Base-by-base conservation (phyloP, 2,888 invertebrate species). In the Hypsopygia costalis region DNA sequence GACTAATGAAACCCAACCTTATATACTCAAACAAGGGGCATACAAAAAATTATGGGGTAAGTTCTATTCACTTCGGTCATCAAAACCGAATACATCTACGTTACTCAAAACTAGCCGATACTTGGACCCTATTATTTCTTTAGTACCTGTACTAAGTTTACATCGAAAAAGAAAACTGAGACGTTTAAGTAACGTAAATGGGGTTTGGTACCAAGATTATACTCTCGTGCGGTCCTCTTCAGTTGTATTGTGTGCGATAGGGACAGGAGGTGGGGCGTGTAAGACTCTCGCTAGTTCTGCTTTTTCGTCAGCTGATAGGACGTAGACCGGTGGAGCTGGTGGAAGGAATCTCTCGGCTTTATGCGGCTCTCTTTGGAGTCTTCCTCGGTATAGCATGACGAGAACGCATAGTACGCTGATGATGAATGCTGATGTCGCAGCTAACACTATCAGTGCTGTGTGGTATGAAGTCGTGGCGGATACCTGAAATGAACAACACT, bases 361-460 rank as follows among this genome's bases (percentile, higher is more conserved):
- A 43, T 90, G 90, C 1, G 85, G 83, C 41, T 89, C 87, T 7
- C 88, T 58, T 51, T 89, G 90, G 16, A 91, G 66, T 44, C 85
- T 72, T 7, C 90, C 89, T 7, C 94, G 91, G 70, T 95, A 95
- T 8, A 95, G 78, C 90, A 94, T 92, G 1, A 95, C 90, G 8
- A 95, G 89, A 2, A 95, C 92, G 20, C 94, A 92, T 11, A 95
- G 87, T 11, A 94, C 92, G 66, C 94, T 94, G 67, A 95, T 94
- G 41, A 95, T 90, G 63, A 95, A 95, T 0, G 95, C 94, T 3
- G 95, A 94, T 5, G 93, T 93, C 0, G 94, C 94, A 12, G 94
- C 94, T 38, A 95, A 86, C 9, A 95, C 94, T 55, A 95, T 92
- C 11, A 95, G 88, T 30, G 94, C 94, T 7, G 94, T 92, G 67